Evolutionary conservation across 2,888 invertebrate genomes (phyloP), one percentile per base, ranked within the genome.

Genomic region (Ophion ventricosus): DNA sequence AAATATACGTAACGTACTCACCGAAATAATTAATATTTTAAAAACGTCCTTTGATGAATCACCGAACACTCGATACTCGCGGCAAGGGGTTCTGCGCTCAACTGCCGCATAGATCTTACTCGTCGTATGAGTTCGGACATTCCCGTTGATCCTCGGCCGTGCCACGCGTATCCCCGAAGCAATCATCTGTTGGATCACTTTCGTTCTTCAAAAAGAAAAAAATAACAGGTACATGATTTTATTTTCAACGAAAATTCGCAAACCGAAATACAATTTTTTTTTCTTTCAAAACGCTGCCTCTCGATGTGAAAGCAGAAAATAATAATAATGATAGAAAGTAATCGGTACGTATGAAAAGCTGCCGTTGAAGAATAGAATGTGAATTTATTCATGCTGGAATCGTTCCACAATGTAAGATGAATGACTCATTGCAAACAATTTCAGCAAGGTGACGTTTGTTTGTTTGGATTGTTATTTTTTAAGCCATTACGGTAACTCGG

Each of bases 81-180:
- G 78, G 87, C 85, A 86, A 85, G 82, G 86, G 84, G 86, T 86
- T 85, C 84, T 84, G 86, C 86, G 85, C 87, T 81, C 86, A 85
- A 87, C 87, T 87, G 87, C 78, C 84, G 85, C 81, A 61, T 64
- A 70, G 82, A 81, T 84, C 61, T 57, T 80, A 59, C 26, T 59
- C 82, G 70, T 85, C 85, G 77, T 67, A 29, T 59, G 61, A 35
- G 69, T 73, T 87, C 87, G 86, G 87, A 63, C 74, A 43, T 82
- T 79, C 73, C 70, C 85, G 87, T 69, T 63, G 57, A 59, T 66
- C 63, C 72, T 85, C 87, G 86, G 80, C 26, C 64, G 59, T 87
- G 87, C 87, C 87, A 87, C 87, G 87, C 87, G 86, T 83, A 86
- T 84, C 20, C 73, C 81, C 86, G 82, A 66, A 83, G 54, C 70